Percentiles rank a stretch among this genome's conserved stretches.
These are phyloP conservation scores for Spilosoma lubricipeda DNA, from an alignment of 2,888 invertebrate species.

Conservation along the genomic window DNA sequence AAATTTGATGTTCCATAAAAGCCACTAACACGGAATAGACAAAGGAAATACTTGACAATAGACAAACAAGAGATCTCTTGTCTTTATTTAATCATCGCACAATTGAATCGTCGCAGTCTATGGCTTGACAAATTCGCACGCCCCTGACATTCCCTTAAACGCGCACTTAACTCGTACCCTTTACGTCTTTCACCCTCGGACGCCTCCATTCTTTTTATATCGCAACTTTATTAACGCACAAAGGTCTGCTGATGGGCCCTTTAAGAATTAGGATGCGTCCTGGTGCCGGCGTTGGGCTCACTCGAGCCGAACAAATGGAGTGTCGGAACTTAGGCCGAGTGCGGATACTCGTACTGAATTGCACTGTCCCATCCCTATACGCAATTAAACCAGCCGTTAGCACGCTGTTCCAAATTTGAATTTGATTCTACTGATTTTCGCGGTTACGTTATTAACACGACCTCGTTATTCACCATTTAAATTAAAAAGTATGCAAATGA, in stretches of 20 bases:
- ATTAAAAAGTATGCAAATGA: slow-evolving; percentile 43
- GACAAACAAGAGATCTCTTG: slow-evolving; percentile 66
- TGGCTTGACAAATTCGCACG: slow-evolving; percentile 85
- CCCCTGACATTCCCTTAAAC: slow-evolving; percentile 84
- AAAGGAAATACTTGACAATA: slow-evolving; percentile 60
- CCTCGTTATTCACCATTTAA: slow-evolving; percentile 46
- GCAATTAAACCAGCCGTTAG: slow-evolving; percentile 79
- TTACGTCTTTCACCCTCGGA: slow-evolving; percentile 83
- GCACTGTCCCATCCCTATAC: slow-evolving; percentile 68
- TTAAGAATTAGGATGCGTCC: slow-evolving; percentile 86
- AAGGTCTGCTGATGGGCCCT: slow-evolving; percentile 85
- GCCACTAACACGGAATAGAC: slow-evolving; percentile 34
- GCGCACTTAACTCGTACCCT: slow-evolving; percentile 85
- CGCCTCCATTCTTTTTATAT: slow-evolving; percentile 85
- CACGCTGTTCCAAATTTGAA: slow-evolving; percentile 76
- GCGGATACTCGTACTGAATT: slow-evolving; percentile 58
- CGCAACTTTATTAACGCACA: slow-evolving; percentile 87
- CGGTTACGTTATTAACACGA: slow-evolving; percentile 48
- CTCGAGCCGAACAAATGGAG: slow-evolving; percentile 83
- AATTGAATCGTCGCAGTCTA: slow-evolving; percentile 79
- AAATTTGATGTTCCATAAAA: slow-evolving; percentile 2
- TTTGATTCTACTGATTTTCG: slow-evolving; percentile 61
- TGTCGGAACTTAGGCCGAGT: slow-evolving; percentile 69
- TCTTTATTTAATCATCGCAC: slow-evolving; percentile 82
- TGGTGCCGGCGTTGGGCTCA: slow-evolving; percentile 72